Conservation (phyloP, 2,888 invertebrate species). For the Enchytraeus crypticus region DNA sequence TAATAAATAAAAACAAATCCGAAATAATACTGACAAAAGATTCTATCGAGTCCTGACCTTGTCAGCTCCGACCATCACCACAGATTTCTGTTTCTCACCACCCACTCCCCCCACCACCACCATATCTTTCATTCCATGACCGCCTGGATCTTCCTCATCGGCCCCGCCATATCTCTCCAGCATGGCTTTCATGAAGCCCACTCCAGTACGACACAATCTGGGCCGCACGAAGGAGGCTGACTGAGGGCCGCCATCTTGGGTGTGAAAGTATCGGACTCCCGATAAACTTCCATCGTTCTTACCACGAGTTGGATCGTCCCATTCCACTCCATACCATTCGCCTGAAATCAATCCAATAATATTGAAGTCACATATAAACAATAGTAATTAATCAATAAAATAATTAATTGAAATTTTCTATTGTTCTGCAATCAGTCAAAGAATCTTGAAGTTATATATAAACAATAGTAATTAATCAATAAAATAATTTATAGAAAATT, state of each 20-base stretch:
- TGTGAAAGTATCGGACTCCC: constrained; percentile 67
- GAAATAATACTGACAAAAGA: background rate
- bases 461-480: background rate
- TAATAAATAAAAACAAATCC: too few relatives aligned
- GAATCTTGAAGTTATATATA: background rate
- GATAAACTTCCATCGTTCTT: constrained; percentile 84
- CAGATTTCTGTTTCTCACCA: background rate
- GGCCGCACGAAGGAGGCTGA: constrained; percentile 79
- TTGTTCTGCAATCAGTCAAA: constrained; percentile 53
- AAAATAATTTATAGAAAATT: background rate
- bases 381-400: background rate
- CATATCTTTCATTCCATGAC: constrained; percentile 32
- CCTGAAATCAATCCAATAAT: constrained; percentile 51
- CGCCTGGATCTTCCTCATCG: constrained; percentile 40
- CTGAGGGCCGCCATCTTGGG: constrained; percentile 11
- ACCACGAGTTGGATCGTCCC: constrained; percentile 80
- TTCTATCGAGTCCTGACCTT: background rate
- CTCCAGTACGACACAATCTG: constrained; percentile 66
- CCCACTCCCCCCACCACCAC: constrained; percentile 33
- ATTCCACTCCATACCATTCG: constrained; percentile 88
- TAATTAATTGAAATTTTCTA: constrained; percentile 57
- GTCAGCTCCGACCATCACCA: background rate
- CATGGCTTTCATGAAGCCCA: constrained; percentile 67
- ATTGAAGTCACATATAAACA: background rate
- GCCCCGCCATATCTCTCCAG: constrained; percentile 57